Base-by-base conservation (phyloP, 2,113 vertebrate genomes). In the Equus quagga region DNA sequence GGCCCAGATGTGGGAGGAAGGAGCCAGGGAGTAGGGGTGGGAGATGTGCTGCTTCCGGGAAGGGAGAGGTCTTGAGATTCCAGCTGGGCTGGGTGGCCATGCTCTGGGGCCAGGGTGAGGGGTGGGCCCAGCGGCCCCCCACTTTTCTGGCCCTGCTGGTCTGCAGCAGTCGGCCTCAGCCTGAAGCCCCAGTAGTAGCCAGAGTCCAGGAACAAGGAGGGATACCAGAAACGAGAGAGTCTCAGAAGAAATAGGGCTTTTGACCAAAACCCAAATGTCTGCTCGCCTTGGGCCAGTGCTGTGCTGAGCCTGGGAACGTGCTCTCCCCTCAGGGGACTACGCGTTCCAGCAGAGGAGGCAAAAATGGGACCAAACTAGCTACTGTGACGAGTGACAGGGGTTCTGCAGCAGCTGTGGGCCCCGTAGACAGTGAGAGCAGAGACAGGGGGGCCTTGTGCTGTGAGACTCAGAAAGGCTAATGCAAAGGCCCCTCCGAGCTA, bases 1-100 rank as follows among this genome's bases (percentile, higher is more conserved):
- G 0, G 89, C 93, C 96, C 98, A 98, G 97, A 96, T 95, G 96
- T 97, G 97, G 82, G 69, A 97, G 79, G 86, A 89, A 96, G 94
- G 73, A 97, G 93, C 96, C 54, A 12, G 81, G n/a, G 64, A 79
- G 14, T 21, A 33, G 89, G 46, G 69, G 24, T 84, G 81, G 95
- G 49, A 92, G 75, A 65, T 78, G 13, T 31, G 26, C 21, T 9
- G 70, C 91, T 89, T 93, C 89, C 31, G 1, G 26, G 23, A 81
- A 96, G 56, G 46, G 58, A 81, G 73, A 62, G n/a, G 51, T 33
- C 19, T 33, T 10, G 3, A 46, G 54, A 86, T 78, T 24, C 36
- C 28, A 44, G 60, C 23, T 0, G 69, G 9, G 46, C 78, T 23
- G 15, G 69, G 62, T 13, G 3, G 58, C 70, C 81, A 2, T 51